Conservation (phyloP, 2,888 invertebrate genomes). For the Diabrotica balteata region DNA sequence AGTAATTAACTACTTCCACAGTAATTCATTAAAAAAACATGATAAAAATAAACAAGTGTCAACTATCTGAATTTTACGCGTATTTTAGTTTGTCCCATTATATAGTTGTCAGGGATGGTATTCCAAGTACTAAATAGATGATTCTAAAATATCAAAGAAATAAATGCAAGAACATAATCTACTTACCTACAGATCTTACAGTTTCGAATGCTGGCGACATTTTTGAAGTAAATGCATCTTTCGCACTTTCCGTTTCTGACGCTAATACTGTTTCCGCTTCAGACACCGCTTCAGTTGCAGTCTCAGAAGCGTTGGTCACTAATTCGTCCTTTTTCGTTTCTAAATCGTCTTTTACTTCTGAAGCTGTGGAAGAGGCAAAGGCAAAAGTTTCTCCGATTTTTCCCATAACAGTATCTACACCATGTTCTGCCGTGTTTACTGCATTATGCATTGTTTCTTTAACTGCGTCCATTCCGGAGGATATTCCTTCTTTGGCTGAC, state of each 20-base stretch:
- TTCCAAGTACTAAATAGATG: no score
- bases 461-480: slow-evolving; percentile 52
- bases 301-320: slow-evolving; percentile 44
- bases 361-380: slow-evolving; percentile 45
- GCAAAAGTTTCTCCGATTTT: slow-evolving; percentile 55
- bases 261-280: slow-evolving; percentile 55
- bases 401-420: slow-evolving; percentile 51
- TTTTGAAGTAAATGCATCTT: slow-evolving; percentile 37
- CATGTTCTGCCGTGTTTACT: slow-evolving; percentile 52
- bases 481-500: slow-evolving; percentile 51
- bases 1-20: no score
- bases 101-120: no score
- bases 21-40: no score
- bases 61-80: no score
- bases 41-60: no score
- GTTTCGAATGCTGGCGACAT: slow-evolving; percentile 41
- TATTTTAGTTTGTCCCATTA: no score
- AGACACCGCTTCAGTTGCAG: slow-evolving; percentile 52
- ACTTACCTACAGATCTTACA: slow-evolving; percentile 36
- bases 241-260: slow-evolving; percentile 50
- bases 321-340: slow-evolving; percentile 47
- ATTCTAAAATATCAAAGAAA: no score
- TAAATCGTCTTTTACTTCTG: slow-evolving; percentile 44
- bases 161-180: background rate
- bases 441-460: slow-evolving; percentile 54